A percentile compares a stretch with the other conserved stretches of the same genome.
Evolutionary conservation across 2,113 vertebrate species (phyloP).

Genomic region (Marmota monax): DNA sequence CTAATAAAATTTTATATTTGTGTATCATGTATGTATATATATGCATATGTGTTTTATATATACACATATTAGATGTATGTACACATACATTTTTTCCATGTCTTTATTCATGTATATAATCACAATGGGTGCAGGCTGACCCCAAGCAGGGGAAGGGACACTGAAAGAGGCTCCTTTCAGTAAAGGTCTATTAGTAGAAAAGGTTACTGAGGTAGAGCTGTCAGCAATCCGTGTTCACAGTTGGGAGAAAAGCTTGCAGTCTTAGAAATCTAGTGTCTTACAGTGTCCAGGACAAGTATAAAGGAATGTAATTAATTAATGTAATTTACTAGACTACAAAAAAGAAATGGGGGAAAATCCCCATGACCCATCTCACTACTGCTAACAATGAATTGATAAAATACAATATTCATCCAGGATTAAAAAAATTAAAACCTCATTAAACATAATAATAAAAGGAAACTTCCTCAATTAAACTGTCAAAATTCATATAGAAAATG

Average conservation of each 20-base stretch:
- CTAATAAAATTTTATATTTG: background rate
- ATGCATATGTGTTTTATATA: background rate
- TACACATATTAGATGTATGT: too few relatives aligned
- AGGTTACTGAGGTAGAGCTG: background rate
- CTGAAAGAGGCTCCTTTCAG: background rate
- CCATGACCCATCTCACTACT: background rate
- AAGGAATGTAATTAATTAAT: background rate
- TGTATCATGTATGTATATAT: background rate
- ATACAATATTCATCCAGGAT: background rate
- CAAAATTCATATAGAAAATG: background rate
- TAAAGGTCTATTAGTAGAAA: background rate
- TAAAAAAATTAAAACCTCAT: background rate
- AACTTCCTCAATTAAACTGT: background rate
- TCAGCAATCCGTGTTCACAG: background rate
- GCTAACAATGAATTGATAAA: background rate
- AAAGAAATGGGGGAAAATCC: background rate
- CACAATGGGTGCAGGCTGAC: background rate
- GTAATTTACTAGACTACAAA: background rate
- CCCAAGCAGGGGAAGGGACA: background rate
- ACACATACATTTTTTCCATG: background rate
- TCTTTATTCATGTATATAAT: background rate
- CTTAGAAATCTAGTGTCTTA: background rate
- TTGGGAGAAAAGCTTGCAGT: background rate
- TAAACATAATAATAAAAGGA: background rate
- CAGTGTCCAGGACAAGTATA: background rate